A percentile compares a stretch with the other conserved stretches of the same genome.
Evolutionary conservation across 2,888 invertebrate species (phyloP).

Genomic region (Cephus pulcher): DNA sequence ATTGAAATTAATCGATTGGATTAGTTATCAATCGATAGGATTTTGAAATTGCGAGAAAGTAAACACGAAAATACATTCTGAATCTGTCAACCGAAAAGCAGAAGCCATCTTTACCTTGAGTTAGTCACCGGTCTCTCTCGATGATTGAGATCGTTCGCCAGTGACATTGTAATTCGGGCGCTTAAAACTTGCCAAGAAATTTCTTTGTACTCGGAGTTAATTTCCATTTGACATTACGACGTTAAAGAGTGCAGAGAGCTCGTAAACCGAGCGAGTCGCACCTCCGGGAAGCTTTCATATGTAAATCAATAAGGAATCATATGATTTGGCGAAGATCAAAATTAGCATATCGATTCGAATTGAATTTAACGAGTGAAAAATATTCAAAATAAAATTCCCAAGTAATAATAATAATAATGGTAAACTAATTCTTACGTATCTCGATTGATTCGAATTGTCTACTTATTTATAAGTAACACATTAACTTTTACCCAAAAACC

Average conservation of each 20-base stretch:
- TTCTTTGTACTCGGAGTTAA: not conserved
- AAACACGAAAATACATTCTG: not conserved
- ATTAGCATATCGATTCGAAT: not conserved
- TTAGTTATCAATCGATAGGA: too few species aligned
- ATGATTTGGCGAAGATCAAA: not conserved
- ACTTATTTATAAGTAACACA: too few species aligned
- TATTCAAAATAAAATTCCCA: too few species aligned
- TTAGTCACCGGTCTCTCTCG: not conserved
- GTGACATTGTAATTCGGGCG: not conserved
- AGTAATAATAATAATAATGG: too few species aligned
- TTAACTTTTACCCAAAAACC: not conserved
- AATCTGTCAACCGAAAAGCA: not conserved
- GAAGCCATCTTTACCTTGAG: not conserved
- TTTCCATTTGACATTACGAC: not conserved
- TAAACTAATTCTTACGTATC: too few species aligned
- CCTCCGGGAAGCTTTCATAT: not conserved
- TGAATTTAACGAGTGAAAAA: not conserved
- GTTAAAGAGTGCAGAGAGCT: not conserved
- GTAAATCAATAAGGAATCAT: not conserved
- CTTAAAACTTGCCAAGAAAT: not conserved
- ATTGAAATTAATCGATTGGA: too few species aligned
- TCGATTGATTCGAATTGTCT: not conserved
- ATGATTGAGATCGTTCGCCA: not conserved
- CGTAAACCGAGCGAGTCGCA: not conserved
- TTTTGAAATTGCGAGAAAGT: too few species aligned